Conservation (phyloP, 1,140 invertebrate species). For the Brachystomella parvula region DNA sequence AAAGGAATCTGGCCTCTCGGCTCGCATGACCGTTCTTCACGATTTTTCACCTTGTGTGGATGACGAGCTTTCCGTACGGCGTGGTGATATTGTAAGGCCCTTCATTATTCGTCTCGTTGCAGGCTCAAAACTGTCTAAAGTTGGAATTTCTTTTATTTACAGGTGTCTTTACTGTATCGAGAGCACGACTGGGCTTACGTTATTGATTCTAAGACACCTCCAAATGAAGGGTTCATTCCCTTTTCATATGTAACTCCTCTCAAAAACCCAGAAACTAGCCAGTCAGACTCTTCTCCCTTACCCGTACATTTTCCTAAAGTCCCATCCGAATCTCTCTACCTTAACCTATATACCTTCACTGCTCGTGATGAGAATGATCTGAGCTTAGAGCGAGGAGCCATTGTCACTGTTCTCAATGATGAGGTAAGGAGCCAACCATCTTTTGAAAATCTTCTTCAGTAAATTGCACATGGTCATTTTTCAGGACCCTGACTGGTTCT, state of each 20-base stretch:
- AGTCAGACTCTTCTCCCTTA: slow-evolving; percentile 1
- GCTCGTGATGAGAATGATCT: slow-evolving; percentile 90
- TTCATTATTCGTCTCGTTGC: background rate
- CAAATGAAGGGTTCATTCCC: slow-evolving; percentile 85
- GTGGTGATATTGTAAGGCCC: slow-evolving; percentile 47
- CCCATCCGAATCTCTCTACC: slow-evolving; percentile 72
- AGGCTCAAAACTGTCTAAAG: slow-evolving; percentile 1
- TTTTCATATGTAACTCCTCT: slow-evolving; percentile 85
- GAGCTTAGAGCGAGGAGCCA: slow-evolving; percentile 83
- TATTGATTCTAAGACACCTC: slow-evolving; percentile 61
- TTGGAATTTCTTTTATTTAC: slow-evolving; percentile 31
- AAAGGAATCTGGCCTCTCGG: slow-evolving; percentile 75
- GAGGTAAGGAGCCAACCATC: too few species aligned
- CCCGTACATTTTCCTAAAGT: slow-evolving; percentile 45
- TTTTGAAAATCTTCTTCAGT: too few species aligned
- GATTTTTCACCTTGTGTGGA: slow-evolving; percentile 92
- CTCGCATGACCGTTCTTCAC: slow-evolving; percentile 89
- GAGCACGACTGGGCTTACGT: slow-evolving; percentile 97
- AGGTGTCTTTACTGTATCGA: slow-evolving; percentile 81
- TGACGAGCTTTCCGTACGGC: slow-evolving; percentile 77
- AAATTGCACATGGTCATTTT: too few species aligned
- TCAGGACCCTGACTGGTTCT: slow-evolving; percentile 94
- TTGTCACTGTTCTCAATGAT: slow-evolving; percentile 82
- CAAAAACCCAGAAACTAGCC: slow-evolving; percentile 45
- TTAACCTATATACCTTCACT: slow-evolving; percentile 82